These are phyloP conservation scores for Stictonetta naevosa DNA, from an alignment of 2,113 vertebrate genomes.

Conservation along the genomic window DNA sequence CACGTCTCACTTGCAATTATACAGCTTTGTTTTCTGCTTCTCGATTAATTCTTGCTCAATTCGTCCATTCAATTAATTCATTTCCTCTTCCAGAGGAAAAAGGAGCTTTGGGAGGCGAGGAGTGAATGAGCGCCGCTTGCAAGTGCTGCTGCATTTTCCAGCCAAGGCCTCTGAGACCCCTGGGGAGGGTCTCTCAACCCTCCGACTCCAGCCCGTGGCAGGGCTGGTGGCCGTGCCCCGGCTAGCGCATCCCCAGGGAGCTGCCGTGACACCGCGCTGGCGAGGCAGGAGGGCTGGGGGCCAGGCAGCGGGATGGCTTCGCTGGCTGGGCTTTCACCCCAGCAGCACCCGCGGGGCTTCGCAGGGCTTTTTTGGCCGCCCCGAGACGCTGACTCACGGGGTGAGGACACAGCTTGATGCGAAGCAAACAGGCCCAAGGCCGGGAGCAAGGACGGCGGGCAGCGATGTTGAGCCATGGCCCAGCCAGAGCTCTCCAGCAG, in stretches of 20 bases:
- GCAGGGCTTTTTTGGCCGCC: background rate
- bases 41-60: background rate
- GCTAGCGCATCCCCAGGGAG: background rate
- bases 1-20: background rate
- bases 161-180: background rate
- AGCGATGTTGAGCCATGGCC: fast-evolving
- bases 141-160: background rate
- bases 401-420: background rate
- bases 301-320: fast-evolving
- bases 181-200: background rate
- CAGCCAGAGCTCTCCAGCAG: fast-evolving
- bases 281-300: fast-evolving
- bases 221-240: background rate
- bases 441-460: background rate
- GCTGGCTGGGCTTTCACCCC: background rate
- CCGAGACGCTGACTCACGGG: fast-evolving
- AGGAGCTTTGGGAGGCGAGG: background rate
- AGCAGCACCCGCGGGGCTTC: background rate
- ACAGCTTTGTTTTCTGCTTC: background rate
- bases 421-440: background rate
- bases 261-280: fast-evolving
- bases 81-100: background rate
- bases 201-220: no score
- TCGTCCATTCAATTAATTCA: background rate
- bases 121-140: background rate